phyloP scores from a whole-genome alignment of 2,888 invertebrate genomes.

The Pachliopta kotzebuea region DNA sequence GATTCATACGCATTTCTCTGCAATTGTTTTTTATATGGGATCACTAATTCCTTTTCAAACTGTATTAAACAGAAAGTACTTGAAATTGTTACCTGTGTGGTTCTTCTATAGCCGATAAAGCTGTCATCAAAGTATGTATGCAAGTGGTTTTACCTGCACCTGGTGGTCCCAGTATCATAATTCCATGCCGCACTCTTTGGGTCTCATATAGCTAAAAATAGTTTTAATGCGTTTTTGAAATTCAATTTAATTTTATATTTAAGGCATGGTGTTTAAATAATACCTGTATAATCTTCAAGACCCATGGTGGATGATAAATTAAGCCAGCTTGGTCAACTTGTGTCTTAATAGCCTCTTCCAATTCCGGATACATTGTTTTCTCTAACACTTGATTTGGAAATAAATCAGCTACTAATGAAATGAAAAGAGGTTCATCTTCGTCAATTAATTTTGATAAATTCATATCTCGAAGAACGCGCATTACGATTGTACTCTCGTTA shows the following conservation, averaged over 20 bases:
- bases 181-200: conserved; percentile 96
- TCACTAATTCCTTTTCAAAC: neutral
- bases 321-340: conserved; percentile 91
- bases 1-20: conserved; percentile 98
- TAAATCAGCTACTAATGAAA: conserved; percentile 96
- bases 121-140: conserved; percentile 93
- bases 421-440: conserved; percentile 98
- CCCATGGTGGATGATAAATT: conserved; percentile 97
- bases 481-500: conserved; percentile 96
- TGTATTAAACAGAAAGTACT: neutral
- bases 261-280: too few species aligned
- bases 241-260: too few species aligned
- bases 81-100: conserved; percentile 84
- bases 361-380: conserved; percentile 92
- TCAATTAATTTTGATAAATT: conserved; percentile 98
- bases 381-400: conserved; percentile 97
- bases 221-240: too few species aligned
- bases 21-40: neutral
- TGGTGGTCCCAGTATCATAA: conserved; percentile 97
- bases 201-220: conserved; percentile 95
- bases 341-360: conserved; percentile 92
- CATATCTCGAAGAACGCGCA: conserved; percentile 98
- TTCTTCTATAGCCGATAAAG: conserved; percentile 91
- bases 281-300: conserved; percentile 94
- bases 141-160: conserved; percentile 98